Conservation (phyloP, 1,140 invertebrate genomes). For the Idris sp. region DNA sequence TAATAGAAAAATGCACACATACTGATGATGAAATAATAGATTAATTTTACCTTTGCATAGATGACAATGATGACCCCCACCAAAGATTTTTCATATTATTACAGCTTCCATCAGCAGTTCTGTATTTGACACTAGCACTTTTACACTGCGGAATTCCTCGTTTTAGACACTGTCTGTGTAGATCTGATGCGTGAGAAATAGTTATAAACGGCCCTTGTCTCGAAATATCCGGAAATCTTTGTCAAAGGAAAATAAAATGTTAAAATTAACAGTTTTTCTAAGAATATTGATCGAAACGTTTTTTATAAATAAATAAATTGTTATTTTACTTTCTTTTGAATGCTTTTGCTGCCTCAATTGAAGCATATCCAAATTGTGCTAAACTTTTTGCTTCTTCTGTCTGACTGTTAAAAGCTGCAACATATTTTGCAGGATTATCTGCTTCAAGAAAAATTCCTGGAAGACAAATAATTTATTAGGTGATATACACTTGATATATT, state of each 20-base stretch:
- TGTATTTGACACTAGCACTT: slow-evolving; percentile 81
- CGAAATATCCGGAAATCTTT: slow-evolving; percentile 64
- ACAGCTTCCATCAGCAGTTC: slow-evolving; percentile 91
- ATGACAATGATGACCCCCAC: slow-evolving; percentile 90
- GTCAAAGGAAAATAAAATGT: neutral
- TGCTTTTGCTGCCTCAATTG: slow-evolving; percentile 80
- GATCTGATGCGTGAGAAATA: slow-evolving; percentile 59
- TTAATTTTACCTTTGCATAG: slow-evolving; percentile 78
- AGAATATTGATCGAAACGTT: too few species aligned
- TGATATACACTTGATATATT: slow-evolving; percentile 28
- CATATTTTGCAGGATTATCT: slow-evolving; percentile 84
- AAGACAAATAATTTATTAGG: slow-evolving; percentile 47
- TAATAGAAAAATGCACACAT: too few species aligned
- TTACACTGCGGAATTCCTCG: slow-evolving; percentile 81
- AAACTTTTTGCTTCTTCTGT: slow-evolving; percentile 81
- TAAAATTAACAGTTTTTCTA: too few species aligned
- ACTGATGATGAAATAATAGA: too few species aligned
- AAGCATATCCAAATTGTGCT: slow-evolving; percentile 84
- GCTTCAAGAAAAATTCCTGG: slow-evolving; percentile 82
- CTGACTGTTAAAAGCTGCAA: slow-evolving; percentile 86
- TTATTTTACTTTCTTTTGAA: slow-evolving; percentile 68
- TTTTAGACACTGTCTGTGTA: slow-evolving; percentile 82
- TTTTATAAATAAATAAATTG: too few species aligned
- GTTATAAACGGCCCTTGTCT: slow-evolving; percentile 59
- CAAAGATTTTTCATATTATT: slow-evolving; percentile 87